phyloP scores from a whole-genome alignment of 2,888 invertebrate genomes.

The Andricus quercusramuli region DNA sequence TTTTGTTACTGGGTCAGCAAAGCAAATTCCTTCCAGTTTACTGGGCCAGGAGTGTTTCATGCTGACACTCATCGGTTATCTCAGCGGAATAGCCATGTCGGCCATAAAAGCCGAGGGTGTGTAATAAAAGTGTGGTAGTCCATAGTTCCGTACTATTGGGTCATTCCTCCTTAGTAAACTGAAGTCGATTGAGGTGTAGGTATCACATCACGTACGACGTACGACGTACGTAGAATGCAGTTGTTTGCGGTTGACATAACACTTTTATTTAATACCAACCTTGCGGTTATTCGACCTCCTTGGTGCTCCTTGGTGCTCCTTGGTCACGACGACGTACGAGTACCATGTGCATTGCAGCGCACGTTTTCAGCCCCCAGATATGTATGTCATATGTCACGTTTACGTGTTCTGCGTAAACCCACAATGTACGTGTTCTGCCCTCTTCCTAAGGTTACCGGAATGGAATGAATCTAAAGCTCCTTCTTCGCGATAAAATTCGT shows the following conservation, averaged over 20 bases:
- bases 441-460: slow-evolving; percentile 38
- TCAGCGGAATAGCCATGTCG: slow-evolving; percentile 21
- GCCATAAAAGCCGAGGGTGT: slow-evolving; percentile 24
- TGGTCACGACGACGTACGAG: slow-evolving; percentile 9
- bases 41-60: slow-evolving; percentile 10
- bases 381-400: slow-evolving; percentile 63
- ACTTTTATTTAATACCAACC: slow-evolving; percentile 48
- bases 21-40: slow-evolving; percentile 36
- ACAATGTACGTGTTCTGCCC: slow-evolving; percentile 48
- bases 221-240: slow-evolving; percentile 13
- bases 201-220: slow-evolving; percentile 22
- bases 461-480: slow-evolving; percentile 5
- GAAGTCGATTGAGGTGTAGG: slow-evolving; percentile 19
- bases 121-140: slow-evolving; percentile 26
- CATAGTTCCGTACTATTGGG: not conserved
- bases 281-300: slow-evolving; percentile 42
- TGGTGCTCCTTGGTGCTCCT: not conserved
- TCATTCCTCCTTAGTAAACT: slow-evolving; percentile 11
- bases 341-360: slow-evolving; percentile 36
- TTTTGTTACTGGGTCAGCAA: slow-evolving; percentile 27
- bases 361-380: slow-evolving; percentile 59
- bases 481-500: not conserved
- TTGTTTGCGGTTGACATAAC: slow-evolving; percentile 39
- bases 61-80: slow-evolving; percentile 29
- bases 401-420: slow-evolving; percentile 58